Percentiles rank a stretch among this genome's conserved stretches.
These are phyloP conservation scores for Pholis gunnellus DNA, from an alignment of 2,113 vertebrate species.

Conservation along the genomic window DNA sequence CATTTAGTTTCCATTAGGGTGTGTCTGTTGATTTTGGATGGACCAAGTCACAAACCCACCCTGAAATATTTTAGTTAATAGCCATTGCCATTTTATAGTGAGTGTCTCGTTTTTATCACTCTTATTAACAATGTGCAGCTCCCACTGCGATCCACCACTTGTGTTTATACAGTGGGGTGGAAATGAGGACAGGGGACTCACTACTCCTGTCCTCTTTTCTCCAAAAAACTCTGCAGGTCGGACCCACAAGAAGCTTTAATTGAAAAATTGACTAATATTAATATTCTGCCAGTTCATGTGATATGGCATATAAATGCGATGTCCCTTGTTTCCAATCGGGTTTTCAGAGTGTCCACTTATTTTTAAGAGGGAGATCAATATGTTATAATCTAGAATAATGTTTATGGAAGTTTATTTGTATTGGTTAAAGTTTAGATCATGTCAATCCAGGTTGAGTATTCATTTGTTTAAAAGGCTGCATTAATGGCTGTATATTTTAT, in stretches of 20 bases:
- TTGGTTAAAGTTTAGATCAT: background rate
- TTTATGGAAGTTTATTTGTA: background rate
- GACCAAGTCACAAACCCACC: conserved; percentile 31
- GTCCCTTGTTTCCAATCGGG: background rate
- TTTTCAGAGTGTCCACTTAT: background rate
- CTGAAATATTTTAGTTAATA: conserved; percentile 23
- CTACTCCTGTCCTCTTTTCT: conserved; percentile 43
- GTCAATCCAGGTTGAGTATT: background rate
- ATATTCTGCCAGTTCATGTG: background rate
- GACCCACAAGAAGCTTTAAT: background rate
- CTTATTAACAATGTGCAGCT: conserved; percentile 15
- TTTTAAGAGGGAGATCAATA: background rate
- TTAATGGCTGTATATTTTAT: background rate
- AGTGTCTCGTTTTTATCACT: conserved; percentile 19
- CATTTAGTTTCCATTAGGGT: conserved; percentile 33
- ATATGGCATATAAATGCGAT: background rate
- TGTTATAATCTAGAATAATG: background rate
- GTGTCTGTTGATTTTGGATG: conserved; percentile 17
- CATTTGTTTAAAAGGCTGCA: background rate
- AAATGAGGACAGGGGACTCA: conserved; percentile 44
- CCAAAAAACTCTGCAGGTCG: conserved; percentile 39
- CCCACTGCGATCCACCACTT: conserved; percentile 36
- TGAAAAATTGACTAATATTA: no score
- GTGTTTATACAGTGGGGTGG: conserved; percentile 69
- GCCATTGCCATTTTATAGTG: background rate